Evolutionary conservation across 1,140 invertebrate species (phyloP), one percentile per base, ranked within the genome.

Genomic region (Drosophila malerkotliana): DNA sequence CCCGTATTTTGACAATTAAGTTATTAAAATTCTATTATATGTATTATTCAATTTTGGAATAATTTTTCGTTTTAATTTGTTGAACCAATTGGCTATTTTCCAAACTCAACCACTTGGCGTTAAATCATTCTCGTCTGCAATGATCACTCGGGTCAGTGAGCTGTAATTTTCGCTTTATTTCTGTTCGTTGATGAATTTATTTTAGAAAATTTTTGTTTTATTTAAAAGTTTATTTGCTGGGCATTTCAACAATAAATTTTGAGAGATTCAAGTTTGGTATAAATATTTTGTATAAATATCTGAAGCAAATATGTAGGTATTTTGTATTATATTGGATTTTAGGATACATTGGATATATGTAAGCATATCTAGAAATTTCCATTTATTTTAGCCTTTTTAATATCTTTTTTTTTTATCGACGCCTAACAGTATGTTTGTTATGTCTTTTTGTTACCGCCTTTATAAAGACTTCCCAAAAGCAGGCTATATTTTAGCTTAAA

Each of bases 11-110:
- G 44, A 18, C 47, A 53, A 82, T 88, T 72, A 79, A 79, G 72
- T 88, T 69, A 66, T 88, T 83, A 72, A 51, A 59, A 60, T 74
- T 58, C 34, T 52, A 75, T 75, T 75, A 79, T 74, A 48, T 39
- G 4, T 12, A 63, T 57, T 74, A 77, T 82, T 47, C 34, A 45
- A 71, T 75, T 76, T 75, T 54, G 15, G 2, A 61, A 56, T 41
- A 24, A 39, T 24, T 44, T 53, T 56, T 39, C 18, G 9, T 37
- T 47, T 53, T 66, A 54, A 71, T 61, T 71, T 9, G 39, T 12
- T 10, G 0, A 26, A 14, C 12, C 58, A 73, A 64, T 73, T 60
- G 49, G 18, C 7, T 39, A 15, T 34, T 45, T 24, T 51, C 15
- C 30, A 14, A 26, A 28, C 51, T 34, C 7, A 39, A 3, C 7